Conservation (phyloP, 2,888 invertebrate genomes). For the Terebella lapidaria region DNA sequence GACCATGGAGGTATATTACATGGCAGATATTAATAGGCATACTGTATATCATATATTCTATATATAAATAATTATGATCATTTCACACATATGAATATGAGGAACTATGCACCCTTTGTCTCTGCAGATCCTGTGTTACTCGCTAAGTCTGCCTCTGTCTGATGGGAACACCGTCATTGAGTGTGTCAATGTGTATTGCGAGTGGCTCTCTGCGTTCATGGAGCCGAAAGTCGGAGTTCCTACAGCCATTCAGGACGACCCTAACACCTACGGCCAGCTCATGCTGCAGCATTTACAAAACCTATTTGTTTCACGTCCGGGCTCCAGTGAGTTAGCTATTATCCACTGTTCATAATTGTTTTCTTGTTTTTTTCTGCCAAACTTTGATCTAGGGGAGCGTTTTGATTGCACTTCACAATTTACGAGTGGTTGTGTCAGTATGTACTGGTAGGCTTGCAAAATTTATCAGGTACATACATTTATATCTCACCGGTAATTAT, state of each 20-base stretch:
- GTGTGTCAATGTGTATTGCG: conserved; percentile 93
- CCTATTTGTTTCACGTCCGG: conserved; percentile 85
- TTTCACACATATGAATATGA: too few relatives aligned
- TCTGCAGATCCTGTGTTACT: conserved; percentile 80
- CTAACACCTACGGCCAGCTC: conserved; percentile 82
- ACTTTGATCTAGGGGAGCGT: too few relatives aligned
- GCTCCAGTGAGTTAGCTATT: conserved; percentile 75
- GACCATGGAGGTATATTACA: conserved; percentile 66
- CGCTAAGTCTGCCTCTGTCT: conserved; percentile 77
- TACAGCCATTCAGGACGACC: conserved; percentile 79
- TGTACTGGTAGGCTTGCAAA: too few relatives aligned
- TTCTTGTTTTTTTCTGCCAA: too few relatives aligned
- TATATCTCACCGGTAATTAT: too few relatives aligned
- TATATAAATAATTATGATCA: background rate
- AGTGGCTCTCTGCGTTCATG: conserved; percentile 87
- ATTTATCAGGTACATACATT: too few relatives aligned
- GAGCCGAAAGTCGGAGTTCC: conserved; percentile 80
- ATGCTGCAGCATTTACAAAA: conserved; percentile 91
- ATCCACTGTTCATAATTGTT: too few relatives aligned
- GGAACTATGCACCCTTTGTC: background rate
- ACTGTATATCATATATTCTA: background rate
- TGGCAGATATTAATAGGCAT: background rate
- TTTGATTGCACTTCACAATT: too few relatives aligned
- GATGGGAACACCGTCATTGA: conserved; percentile 93
- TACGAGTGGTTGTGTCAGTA: too few relatives aligned